Evolutionary conservation across 1,140 invertebrate species (phyloP).

Genomic region (Arctopsyche grandis): DNA sequence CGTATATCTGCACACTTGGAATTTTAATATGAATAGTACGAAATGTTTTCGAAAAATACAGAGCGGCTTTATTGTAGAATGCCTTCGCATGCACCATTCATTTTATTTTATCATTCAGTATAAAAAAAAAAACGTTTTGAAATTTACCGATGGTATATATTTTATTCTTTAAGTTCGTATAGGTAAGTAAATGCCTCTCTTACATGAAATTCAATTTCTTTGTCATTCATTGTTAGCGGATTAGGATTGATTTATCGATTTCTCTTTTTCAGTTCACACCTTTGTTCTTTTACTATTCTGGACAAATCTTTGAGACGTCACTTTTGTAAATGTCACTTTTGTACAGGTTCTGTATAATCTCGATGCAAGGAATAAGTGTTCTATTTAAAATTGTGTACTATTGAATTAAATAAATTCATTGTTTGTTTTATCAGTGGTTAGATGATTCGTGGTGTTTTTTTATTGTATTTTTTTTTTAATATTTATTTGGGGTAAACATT

Average conservation of each 20-base stretch:
- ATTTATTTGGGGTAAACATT: slow-evolving; percentile 38
- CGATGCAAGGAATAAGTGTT: no score
- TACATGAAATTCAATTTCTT: no score
- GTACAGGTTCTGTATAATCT: background rate
- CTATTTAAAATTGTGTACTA: no score
- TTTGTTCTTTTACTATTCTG: background rate
- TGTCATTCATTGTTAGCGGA: slow-evolving; percentile 27
- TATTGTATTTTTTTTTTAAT: background rate
- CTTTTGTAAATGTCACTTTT: background rate
- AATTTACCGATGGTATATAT: background rate
- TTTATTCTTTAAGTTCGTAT: background rate
- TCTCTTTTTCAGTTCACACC: background rate
- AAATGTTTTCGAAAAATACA: no score
- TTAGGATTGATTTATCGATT: slow-evolving; percentile 34
- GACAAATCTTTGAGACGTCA: background rate
- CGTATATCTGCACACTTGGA: no score
- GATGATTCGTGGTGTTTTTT: background rate
- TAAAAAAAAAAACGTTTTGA: background rate
- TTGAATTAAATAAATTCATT: no score
- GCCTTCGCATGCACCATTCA: background rate
- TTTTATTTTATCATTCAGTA: background rate
- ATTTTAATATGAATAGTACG: no score
- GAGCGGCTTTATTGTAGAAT: background rate
- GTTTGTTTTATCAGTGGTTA: background rate
- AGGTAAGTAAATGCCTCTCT: background rate